Evolutionary conservation across 2,113 vertebrate genomes (phyloP).

Genomic region (Nanorana parkeri): DNA sequence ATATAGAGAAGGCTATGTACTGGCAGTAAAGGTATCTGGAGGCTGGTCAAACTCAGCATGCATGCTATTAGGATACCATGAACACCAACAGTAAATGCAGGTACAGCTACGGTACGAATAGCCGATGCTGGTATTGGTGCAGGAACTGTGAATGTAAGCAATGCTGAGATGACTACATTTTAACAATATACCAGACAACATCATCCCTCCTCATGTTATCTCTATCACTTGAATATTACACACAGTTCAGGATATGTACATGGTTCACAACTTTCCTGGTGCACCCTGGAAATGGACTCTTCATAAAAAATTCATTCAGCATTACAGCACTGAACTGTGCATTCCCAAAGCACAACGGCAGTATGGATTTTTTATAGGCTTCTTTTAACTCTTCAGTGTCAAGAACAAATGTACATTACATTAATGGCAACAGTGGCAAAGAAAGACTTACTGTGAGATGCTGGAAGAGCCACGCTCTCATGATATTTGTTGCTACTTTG

Average conservation of each 20-base stretch:
- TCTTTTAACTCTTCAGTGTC: slow-evolving; percentile 1
- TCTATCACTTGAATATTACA: too few relatives aligned
- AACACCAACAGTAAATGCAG: too few relatives aligned
- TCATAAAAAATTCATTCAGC: slow-evolving; percentile 18
- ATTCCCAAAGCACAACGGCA: not conserved
- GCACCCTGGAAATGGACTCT: slow-evolving; percentile 27
- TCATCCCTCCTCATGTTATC: too few relatives aligned
- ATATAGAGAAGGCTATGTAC: too few relatives aligned
- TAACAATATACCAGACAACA: too few relatives aligned
- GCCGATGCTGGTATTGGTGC: too few relatives aligned
- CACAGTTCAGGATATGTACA: not conserved
- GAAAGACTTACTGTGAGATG: slow-evolving; percentile 94
- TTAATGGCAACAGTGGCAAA: not conserved
- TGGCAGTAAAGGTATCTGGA: too few relatives aligned
- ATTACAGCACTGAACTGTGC: slow-evolving; percentile 12
- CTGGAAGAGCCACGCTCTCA: slow-evolving; percentile 99
- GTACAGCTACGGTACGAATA: too few relatives aligned
- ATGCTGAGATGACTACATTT: too few relatives aligned
- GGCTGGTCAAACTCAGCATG: too few relatives aligned
- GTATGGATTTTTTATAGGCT: slow-evolving; percentile 18
- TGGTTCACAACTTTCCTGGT: slow-evolving; percentile 1
- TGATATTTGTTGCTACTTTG: slow-evolving; percentile 99
- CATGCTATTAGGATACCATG: too few relatives aligned
- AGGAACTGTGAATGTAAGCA: too few relatives aligned
- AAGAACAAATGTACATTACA: not conserved